These are phyloP conservation scores for Drosophila varians DNA, from an alignment of 1,140 invertebrate genomes.

Conservation along the genomic window DNA sequence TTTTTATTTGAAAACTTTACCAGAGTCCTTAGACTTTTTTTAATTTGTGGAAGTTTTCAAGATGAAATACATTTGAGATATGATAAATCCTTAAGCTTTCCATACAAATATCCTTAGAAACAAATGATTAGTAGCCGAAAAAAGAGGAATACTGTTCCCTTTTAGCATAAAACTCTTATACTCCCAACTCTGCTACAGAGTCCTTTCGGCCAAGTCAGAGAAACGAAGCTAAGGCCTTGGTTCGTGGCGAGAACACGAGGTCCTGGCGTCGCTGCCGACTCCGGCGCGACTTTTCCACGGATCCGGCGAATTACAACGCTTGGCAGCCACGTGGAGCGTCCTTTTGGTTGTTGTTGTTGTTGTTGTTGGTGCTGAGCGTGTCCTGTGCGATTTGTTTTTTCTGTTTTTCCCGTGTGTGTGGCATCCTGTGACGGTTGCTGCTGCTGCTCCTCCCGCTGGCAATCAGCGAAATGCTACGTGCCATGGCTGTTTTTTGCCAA, in stretches of 20 bases:
- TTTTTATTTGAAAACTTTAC: background rate
- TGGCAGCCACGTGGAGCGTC: slow-evolving; percentile 45
- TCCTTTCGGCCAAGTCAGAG: background rate
- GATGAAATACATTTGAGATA: too few relatives aligned
- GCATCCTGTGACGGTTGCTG: background rate
- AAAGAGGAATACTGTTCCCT: slow-evolving; percentile 3
- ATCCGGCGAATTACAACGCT: slow-evolving; percentile 74
- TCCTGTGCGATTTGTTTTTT: slow-evolving; percentile 21
- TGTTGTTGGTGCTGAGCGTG: slow-evolving; percentile 31
- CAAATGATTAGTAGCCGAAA: background rate
- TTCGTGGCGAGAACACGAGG: slow-evolving; percentile 36
- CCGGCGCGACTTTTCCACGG: slow-evolving; percentile 48
- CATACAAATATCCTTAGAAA: background rate
- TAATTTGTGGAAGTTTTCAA: too few relatives aligned
- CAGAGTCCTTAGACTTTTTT: too few relatives aligned
- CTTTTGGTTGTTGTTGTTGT: slow-evolving; percentile 21
- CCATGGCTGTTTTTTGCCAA: slow-evolving; percentile 9
- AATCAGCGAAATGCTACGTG: slow-evolving; percentile 46
- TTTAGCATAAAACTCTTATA: background rate
- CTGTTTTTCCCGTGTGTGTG: slow-evolving; percentile 5
- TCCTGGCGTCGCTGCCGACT: slow-evolving; percentile 62
- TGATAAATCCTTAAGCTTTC: too few relatives aligned
- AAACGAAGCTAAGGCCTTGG: background rate
- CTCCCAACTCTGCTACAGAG: slow-evolving; percentile 7
- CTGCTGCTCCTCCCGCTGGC: slow-evolving; percentile 31